Evolutionary conservation across 2,888 invertebrate species (phyloP).

Genomic region (Drosophila tanythrix): DNA sequence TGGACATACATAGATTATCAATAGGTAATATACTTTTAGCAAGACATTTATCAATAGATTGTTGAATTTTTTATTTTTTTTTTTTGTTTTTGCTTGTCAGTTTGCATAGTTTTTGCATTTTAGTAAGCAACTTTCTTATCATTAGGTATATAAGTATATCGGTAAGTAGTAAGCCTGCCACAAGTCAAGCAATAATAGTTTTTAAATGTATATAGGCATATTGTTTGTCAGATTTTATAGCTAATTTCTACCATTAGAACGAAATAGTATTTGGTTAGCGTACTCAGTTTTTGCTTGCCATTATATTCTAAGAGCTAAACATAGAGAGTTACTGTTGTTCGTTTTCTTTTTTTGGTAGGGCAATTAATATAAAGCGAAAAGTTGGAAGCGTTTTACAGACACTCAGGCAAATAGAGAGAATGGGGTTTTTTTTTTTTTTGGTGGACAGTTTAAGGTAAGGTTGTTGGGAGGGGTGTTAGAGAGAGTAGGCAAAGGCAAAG

Average conservation of each 20-base stretch:
- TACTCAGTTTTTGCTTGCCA: conserved; percentile 64
- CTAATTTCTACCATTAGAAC: conserved; percentile 64
- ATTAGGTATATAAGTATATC: conserved; percentile 30
- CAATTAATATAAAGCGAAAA: conserved; percentile 50
- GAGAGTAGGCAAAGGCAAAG: conserved; percentile 23
- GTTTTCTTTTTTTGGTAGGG: conserved; percentile 11
- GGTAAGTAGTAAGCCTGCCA: conserved; percentile 55
- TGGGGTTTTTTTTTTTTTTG: conserved; percentile 1
- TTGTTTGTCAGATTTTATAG: conserved; percentile 60
- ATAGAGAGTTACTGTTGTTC: conserved; percentile 39
- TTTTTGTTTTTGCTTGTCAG: conserved; percentile 23
- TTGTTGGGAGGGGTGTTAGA: conserved; percentile 7
- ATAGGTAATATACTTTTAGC: conserved; percentile 53
- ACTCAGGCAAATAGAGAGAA: conserved; percentile 40
- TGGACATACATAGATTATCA: conserved; percentile 55
- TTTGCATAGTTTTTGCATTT: conserved; percentile 43
- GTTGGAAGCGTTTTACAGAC: conserved; percentile 39
- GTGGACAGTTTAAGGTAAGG: conserved; percentile 1
- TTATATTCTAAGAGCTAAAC: conserved; percentile 65
- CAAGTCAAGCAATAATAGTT: conserved; percentile 58
- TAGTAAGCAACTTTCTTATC: conserved; percentile 65
- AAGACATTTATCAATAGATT: conserved; percentile 63
- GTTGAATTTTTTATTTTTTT: conserved; percentile 21
- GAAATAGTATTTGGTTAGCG: conserved; percentile 60
- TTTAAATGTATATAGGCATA: conserved; percentile 21